phyloP scores from a whole-genome alignment of 2,888 invertebrate species.

The Hirtodrosophila histrioides region DNA sequence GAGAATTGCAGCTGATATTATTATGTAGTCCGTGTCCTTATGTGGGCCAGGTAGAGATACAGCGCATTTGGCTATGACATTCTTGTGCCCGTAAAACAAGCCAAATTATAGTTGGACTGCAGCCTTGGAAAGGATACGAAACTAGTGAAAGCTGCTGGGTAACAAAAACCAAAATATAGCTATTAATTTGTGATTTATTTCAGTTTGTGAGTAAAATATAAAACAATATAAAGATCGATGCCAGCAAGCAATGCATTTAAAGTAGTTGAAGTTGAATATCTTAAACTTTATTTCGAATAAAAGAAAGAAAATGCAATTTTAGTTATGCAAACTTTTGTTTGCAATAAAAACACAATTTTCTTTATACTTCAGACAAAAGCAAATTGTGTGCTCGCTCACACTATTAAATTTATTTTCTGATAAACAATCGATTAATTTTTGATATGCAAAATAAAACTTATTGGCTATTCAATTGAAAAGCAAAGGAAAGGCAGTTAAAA shows the following conservation, averaged over 20 bases:
- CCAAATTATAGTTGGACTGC: slow-evolving; percentile 33
- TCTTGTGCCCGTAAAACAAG: slow-evolving; percentile 41
- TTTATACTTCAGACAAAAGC: too few relatives aligned
- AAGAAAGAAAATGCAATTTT: too few relatives aligned
- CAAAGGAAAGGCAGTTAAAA: neutral
- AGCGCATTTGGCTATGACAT: slow-evolving; percentile 49
- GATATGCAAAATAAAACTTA: neutral
- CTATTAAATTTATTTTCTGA: too few relatives aligned
- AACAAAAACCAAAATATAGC: neutral
- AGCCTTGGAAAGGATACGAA: slow-evolving; percentile 27
- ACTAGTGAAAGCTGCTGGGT: slow-evolving; percentile 10
- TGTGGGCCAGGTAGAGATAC: slow-evolving; percentile 45
- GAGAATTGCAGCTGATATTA: slow-evolving; percentile 49
- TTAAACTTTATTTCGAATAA: too few relatives aligned
- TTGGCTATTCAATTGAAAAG: too few relatives aligned
- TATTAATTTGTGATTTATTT: slow-evolving; percentile 18
- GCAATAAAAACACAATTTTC: too few relatives aligned
- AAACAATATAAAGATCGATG: neutral
- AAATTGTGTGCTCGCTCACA: too few relatives aligned
- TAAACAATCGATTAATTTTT: neutral
- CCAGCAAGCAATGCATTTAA: too few relatives aligned
- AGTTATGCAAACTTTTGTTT: too few relatives aligned
- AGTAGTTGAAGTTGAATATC: too few relatives aligned
- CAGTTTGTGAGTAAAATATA: slow-evolving; percentile 19
- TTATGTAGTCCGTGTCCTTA: slow-evolving; percentile 64